Conservation (phyloP, 2,113 vertebrate genomes). For the Syrmaticus mikado region DNA sequence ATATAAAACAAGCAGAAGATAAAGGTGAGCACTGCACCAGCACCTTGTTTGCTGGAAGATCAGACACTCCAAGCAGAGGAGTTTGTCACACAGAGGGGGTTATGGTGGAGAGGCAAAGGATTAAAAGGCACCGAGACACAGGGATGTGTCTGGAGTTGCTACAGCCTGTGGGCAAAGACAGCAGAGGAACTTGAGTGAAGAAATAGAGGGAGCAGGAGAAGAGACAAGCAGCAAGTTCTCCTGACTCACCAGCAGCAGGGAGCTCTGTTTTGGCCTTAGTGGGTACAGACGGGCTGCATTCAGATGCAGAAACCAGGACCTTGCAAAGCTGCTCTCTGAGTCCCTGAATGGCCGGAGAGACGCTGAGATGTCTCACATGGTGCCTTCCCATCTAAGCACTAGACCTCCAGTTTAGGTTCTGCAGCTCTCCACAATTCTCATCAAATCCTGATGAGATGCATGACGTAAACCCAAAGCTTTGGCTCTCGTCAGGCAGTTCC, state of each 20-base stretch:
- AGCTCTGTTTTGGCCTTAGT: neutral
- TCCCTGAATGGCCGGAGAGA: neutral
- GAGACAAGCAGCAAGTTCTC: neutral
- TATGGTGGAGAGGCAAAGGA: neutral
- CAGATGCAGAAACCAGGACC: neutral
- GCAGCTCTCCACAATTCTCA: neutral
- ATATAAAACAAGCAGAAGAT: neutral
- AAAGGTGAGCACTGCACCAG: neutral
- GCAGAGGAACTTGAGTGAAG: neutral
- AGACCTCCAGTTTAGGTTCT: neutral
- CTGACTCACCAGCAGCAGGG: neutral
- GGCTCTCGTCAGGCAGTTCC: neutral
- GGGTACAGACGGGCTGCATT: neutral
- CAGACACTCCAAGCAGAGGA: neutral
- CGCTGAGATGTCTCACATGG: neutral
- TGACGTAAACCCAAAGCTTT: neutral
- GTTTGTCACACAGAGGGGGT: neutral
- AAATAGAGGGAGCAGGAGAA: neutral
- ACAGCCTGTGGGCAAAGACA: neutral
- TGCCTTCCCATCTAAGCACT: neutral
- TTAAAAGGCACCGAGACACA: fast-evolving
- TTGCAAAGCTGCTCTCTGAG: neutral
- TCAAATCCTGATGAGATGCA: neutral
- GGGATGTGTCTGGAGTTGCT: neutral
- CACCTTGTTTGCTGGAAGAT: neutral